Percentiles rank a stretch among this genome's conserved stretches.
Conservation (phyloP, 2,113 vertebrate species). For the Trematocara macrostoma region DNA sequence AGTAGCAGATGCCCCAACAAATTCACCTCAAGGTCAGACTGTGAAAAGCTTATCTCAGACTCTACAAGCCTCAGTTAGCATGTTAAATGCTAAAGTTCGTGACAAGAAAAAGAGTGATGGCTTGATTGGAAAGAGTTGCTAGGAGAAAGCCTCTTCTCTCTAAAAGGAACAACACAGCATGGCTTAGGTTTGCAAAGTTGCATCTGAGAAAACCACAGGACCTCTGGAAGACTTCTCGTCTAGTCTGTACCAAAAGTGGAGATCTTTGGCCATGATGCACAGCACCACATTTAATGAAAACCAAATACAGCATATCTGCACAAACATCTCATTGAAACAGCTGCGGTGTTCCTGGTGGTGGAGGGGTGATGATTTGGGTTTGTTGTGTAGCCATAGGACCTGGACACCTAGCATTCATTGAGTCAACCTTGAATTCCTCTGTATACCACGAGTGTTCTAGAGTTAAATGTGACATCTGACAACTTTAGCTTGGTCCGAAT, state of each 20-base stretch:
- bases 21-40: neutral
- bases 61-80: neutral
- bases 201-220: neutral
- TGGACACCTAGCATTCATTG: neutral
- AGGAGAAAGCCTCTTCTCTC: neutral
- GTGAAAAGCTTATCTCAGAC: neutral
- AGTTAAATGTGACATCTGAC: neutral
- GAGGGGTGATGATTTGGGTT: neutral
- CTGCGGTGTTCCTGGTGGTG: neutral
- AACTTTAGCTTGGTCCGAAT: neutral
- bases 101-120: neutral
- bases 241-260: neutral
- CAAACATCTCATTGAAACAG: neutral
- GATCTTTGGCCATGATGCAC: neutral
- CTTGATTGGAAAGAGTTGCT: neutral
- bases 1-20: neutral
- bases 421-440: neutral
- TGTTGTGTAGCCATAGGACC: neutral
- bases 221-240: neutral
- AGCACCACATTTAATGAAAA: neutral
- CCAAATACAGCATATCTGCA: neutral
- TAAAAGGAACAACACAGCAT: neutral
- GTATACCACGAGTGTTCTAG: neutral
- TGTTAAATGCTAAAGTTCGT: neutral
- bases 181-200: neutral